Conservation (phyloP, 2,888 invertebrate genomes). For the Nasonovia ribisnigri region DNA sequence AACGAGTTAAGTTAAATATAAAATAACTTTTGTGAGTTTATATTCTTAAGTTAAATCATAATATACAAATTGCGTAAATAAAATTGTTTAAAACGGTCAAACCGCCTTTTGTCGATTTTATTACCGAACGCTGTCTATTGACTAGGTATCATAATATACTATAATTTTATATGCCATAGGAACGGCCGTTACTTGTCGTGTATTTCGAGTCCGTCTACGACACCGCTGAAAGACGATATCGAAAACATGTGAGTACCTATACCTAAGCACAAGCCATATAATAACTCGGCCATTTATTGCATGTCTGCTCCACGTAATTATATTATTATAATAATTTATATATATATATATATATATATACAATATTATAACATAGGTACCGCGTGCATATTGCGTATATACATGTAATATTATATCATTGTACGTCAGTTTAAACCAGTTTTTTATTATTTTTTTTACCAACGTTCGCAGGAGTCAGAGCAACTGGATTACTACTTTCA, state of each 20-base stretch:
- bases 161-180: background rate
- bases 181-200: slow-evolving; percentile 53
- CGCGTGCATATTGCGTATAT: background rate
- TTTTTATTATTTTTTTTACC: slow-evolving; percentile 15
- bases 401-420: background rate
- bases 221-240: slow-evolving; percentile 59
- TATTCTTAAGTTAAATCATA: background rate
- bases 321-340: slow-evolving; percentile 2
- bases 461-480: slow-evolving; percentile 56
- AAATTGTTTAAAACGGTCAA: background rate
- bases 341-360: background rate
- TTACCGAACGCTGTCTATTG: background rate
- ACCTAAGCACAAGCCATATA: background rate
- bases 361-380: background rate
- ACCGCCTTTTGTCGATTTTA: background rate
- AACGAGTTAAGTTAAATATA: no score
- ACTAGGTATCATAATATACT: background rate
- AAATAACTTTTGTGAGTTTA: no score
- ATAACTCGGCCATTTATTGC: background rate
- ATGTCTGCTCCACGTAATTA: background rate
- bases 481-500: slow-evolving; percentile 62
- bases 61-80: background rate
- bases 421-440: slow-evolving; percentile 38
- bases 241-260: slow-evolving; percentile 57
- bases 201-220: slow-evolving; percentile 51